A percentile compares a stretch with the other conserved stretches of the same genome.
Evolutionary conservation across 1,140 invertebrate genomes (phyloP).

Genomic region (Drosophila miranda): DNA sequence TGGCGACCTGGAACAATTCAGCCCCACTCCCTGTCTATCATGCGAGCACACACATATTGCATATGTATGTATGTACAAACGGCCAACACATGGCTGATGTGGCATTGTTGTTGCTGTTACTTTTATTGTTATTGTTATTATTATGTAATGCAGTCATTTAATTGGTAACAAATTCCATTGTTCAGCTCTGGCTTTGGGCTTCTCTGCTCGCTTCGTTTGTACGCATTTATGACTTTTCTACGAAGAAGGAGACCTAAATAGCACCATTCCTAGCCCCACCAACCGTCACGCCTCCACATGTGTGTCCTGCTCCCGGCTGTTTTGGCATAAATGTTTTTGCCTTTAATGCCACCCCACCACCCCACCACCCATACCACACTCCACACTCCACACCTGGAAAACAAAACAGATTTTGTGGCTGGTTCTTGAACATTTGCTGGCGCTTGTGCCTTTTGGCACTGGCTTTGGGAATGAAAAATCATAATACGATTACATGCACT

Average conservation of each 20-base stretch:
- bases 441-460: no score
- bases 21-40: constrained; percentile 25
- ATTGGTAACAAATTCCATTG: constrained; percentile 80
- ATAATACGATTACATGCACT: constrained; percentile 26
- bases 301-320: constrained; percentile 5
- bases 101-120: constrained; percentile 41
- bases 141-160: constrained; percentile 80
- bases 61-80: constrained; percentile 10
- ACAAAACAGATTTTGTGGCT: constrained; percentile 6
- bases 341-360: no score
- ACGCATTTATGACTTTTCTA: constrained; percentile 72
- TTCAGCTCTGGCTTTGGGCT: constrained; percentile 45
- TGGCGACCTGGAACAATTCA: constrained; percentile 48
- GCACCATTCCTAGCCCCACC: background rate
- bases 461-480: constrained; percentile 10
- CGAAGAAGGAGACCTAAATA: constrained; percentile 68
- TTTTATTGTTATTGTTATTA: constrained; percentile 65
- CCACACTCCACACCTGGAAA: no score
- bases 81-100: constrained; percentile 14
- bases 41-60: constrained; percentile 3
- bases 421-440: constrained; percentile 17
- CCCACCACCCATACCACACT: no score
- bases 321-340: background rate
- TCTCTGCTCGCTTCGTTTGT: constrained; percentile 59
- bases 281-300: background rate